Base-by-base conservation (phyloP, 1,140 invertebrate genomes). In the Brachionus rotundiformis region DNA sequence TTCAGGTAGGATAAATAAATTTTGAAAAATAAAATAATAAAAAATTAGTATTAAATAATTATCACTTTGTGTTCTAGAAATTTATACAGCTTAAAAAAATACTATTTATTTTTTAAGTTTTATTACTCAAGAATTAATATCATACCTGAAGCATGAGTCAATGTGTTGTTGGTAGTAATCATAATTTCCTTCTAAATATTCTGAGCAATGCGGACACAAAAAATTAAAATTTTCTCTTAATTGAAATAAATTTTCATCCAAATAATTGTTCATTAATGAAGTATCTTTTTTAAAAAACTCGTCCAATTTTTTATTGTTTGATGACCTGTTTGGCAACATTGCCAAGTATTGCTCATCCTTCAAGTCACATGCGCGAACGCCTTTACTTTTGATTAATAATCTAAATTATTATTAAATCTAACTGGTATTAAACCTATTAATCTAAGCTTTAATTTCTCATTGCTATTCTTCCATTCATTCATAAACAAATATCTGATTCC, bases 401-500 rank as follows among this genome's bases (percentile, higher is more conserved):
- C 23, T 33, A 0, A 13, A 31, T 3, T 1, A 23, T 13, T 41
- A 23, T 33, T 11, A 29, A 81, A 16, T 39, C 61, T 16, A 29
- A 49, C 2, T 6, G 7, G n/a, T 36, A 29, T 23, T 11, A 19
- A 19, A 36, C 90, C 90, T 85, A 90, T 86, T 5, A 90, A 84
- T 63, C 90, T 84, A 13, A 90, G 84, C 7, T 83, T 84, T 16
- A 90, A 84, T 13, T 86, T 83, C 33, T 86, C 82, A 13, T 85
- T 84, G 41, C 84, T 82, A 41, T 79, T 82, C 73, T 85, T 82
- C 41, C 89, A 87, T 84, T 90, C 89, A 7, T 83, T 82, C 39
- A 84, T 84, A 1, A 90, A 85, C 27, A 90, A 84, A 39, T 84
- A 84, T 77, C 84, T 86, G 3, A 89, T 89, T 8, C 87, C 84